Conservation (phyloP, 35 echinoderm and acorn worm species). For the Ophioderma brevispina region DNA sequence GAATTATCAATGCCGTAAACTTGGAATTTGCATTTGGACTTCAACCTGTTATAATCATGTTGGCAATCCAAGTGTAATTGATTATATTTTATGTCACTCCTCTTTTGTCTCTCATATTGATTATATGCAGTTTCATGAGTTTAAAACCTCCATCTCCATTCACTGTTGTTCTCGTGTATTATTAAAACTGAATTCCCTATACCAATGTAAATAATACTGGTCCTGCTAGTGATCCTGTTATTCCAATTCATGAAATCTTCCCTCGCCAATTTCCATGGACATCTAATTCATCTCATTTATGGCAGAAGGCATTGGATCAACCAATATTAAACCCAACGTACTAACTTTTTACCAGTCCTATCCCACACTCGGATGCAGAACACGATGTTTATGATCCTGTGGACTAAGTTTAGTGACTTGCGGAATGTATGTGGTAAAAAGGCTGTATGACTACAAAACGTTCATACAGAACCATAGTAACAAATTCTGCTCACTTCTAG, state of each 20-base stretch:
- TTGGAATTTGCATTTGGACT: too few relatives aligned
- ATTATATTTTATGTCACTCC: not conserved
- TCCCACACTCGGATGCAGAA: not conserved
- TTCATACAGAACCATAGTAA: not conserved
- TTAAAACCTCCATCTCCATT: not conserved
- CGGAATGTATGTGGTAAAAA: not conserved
- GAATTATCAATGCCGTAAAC: too few relatives aligned
- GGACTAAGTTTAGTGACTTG: not conserved
- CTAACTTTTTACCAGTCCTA: not conserved
- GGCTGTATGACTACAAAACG: not conserved
- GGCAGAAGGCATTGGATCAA: not conserved
- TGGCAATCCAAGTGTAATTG: not conserved
- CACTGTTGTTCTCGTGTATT: not conserved
- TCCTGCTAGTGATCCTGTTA: not conserved
- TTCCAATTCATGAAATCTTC: not conserved
- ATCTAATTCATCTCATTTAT: not conserved
- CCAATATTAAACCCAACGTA: not conserved
- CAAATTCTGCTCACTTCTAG: not conserved
- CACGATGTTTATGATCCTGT: not conserved
- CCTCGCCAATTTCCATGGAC: not conserved
- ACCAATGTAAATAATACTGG: not conserved
- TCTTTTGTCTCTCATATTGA: not conserved
- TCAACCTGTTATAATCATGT: too few relatives aligned
- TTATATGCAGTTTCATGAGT: not conserved
- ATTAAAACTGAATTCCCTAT: not conserved